Evolutionary conservation across 2,113 vertebrate species (phyloP).

Genomic region (Calyptommatus sinebrachiatus): DNA sequence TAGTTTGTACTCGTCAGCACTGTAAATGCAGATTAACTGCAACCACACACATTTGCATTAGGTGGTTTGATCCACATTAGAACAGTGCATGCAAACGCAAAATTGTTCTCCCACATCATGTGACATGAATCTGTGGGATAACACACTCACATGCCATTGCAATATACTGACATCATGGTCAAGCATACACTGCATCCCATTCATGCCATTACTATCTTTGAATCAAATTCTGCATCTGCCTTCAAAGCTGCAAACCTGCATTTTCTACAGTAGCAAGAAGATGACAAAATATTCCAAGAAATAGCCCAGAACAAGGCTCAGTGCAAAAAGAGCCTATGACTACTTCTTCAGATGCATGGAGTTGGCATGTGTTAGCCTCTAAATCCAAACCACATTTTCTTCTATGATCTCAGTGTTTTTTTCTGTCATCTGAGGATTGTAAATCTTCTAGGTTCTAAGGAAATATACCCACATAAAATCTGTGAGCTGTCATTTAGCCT

Average conservation of each 20-base stretch:
- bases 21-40: too few species aligned
- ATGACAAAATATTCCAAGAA: not conserved
- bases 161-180: too few species aligned
- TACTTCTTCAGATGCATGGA: too few species aligned
- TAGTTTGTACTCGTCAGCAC: too few species aligned
- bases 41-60: too few species aligned
- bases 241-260: not conserved
- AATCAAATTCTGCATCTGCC: not conserved
- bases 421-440: slow-evolving; percentile 14
- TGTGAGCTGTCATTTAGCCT: slow-evolving; percentile 38
- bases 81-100: too few species aligned
- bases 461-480: slow-evolving; percentile 32
- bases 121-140: too few species aligned
- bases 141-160: too few species aligned
- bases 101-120: too few species aligned
- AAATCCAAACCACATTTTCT: slow-evolving; percentile 5
- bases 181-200: not conserved
- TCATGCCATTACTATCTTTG: not conserved
- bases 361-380: slow-evolving; percentile 9
- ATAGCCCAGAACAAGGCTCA: too few species aligned
- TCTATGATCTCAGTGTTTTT: not conserved
- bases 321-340: not conserved
- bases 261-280: not conserved
- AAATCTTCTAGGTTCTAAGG: slow-evolving; percentile 27
- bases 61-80: too few species aligned